Conservation (phyloP, 1,140 invertebrate genomes). For the Vanessa tameamea region DNA sequence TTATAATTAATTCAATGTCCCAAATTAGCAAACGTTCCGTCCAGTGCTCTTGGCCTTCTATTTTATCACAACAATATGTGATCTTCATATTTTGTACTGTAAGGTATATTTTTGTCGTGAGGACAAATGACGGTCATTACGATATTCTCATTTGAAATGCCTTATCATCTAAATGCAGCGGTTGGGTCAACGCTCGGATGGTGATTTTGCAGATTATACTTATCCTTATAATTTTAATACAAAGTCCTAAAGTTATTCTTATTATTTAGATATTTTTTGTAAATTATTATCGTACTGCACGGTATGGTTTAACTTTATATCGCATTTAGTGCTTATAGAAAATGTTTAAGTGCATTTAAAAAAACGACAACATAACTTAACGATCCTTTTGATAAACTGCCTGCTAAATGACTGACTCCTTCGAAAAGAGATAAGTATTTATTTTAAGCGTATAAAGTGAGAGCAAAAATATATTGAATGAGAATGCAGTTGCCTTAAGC, state of each 20-base stretch:
- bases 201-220: constrained; percentile 52
- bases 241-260: neutral
- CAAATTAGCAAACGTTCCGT: constrained; percentile 27
- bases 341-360: neutral
- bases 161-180: constrained; percentile 55
- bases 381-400: neutral
- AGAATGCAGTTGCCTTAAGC: constrained; percentile 37
- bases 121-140: constrained; percentile 62
- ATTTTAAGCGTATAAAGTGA: constrained; percentile 19
- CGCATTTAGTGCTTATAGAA: no score
- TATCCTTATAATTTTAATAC: neutral
- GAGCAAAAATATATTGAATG: constrained; percentile 29
- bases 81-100: constrained; percentile 61
- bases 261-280: neutral
- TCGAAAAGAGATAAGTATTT: constrained; percentile 11
- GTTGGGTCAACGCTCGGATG: constrained; percentile 58
- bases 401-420: neutral
- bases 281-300: no score
- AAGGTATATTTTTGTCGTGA: constrained; percentile 55
- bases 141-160: constrained; percentile 75
- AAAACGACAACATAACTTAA: neutral
- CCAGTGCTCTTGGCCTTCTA: constrained; percentile 8
- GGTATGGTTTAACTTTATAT: no score
- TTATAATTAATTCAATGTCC: constrained; percentile 33
- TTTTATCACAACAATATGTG: constrained; percentile 36